Percentiles rank a stretch among this genome's conserved stretches.
These are phyloP conservation scores for Omphaloscelis lunosa DNA, from an alignment of 2,888 invertebrate species.

Conservation along the genomic window DNA sequence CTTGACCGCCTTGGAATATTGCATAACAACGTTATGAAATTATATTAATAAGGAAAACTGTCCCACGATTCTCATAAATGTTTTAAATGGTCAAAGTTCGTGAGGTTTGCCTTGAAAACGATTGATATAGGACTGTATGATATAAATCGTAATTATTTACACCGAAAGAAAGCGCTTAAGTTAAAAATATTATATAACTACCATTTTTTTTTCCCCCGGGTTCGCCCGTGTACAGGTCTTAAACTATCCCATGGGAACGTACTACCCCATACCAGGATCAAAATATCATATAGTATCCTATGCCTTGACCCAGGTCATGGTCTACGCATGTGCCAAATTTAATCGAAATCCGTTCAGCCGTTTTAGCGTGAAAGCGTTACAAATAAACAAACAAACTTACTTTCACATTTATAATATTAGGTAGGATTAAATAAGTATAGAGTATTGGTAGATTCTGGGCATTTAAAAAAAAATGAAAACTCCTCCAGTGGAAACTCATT, in stretches of 20 bases:
- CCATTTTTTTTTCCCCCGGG: neutral
- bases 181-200: neutral
- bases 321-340: neutral
- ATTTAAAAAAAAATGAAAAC: neutral
- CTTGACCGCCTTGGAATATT: conserved; percentile 60
- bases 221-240: neutral
- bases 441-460: neutral
- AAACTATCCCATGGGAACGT: neutral
- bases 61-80: conserved; percentile 28
- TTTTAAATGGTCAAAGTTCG: conserved; percentile 44
- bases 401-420: neutral
- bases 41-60: conserved; percentile 56
- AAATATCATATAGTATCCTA: neutral
- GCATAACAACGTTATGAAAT: conserved; percentile 59
- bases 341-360: neutral
- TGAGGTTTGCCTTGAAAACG: conserved; percentile 47
- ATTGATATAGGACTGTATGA: conserved; percentile 41
- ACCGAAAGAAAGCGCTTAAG: neutral
- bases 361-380: neutral
- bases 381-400: too few relatives aligned
- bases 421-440: neutral
- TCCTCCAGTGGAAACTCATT: conserved; percentile 11
- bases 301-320: neutral
- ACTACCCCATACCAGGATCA: neutral
- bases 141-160: conserved; percentile 1